Evolutionary conservation across 2,113 vertebrate species (phyloP).

Genomic region (Cinclus mexicanus): DNA sequence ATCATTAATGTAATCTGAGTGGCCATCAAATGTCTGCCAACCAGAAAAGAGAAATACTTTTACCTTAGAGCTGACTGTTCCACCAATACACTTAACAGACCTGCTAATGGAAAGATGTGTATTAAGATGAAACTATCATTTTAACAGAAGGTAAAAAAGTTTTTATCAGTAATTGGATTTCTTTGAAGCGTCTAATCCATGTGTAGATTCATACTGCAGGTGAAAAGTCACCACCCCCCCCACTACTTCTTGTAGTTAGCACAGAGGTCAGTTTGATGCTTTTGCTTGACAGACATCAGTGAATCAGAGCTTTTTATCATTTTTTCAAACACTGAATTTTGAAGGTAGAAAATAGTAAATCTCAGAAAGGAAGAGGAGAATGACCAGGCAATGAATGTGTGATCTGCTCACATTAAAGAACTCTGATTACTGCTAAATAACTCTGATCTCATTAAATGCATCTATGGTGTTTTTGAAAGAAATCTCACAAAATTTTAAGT

Average conservation of each 20-base stretch:
- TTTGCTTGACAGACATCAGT: neutral
- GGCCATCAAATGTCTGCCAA: constrained; percentile 87
- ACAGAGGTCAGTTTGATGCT: neutral
- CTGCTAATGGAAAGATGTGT: neutral
- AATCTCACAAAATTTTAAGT: neutral
- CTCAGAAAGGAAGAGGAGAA: neutral
- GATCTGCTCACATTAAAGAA: neutral
- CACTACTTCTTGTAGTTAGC: neutral
- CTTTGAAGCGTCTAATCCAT: neutral
- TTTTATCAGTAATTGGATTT: neutral
- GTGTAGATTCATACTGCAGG: neutral
- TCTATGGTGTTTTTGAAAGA: neutral
- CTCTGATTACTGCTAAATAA: neutral
- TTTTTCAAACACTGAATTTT: neutral
- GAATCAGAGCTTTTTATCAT: neutral
- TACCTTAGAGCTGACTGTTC: neutral
- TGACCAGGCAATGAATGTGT: neutral
- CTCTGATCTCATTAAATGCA: neutral
- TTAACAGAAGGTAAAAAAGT: neutral
- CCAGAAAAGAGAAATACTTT: neutral
- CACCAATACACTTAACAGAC: neutral
- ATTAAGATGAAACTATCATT: neutral
- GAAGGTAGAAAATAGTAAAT: neutral
- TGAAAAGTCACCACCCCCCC: neutral
- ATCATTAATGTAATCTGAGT: constrained; percentile 93